These are phyloP conservation scores for Megaceryle maxima DNA, from an alignment of 2,113 vertebrate genomes.

Conservation along the genomic window DNA sequence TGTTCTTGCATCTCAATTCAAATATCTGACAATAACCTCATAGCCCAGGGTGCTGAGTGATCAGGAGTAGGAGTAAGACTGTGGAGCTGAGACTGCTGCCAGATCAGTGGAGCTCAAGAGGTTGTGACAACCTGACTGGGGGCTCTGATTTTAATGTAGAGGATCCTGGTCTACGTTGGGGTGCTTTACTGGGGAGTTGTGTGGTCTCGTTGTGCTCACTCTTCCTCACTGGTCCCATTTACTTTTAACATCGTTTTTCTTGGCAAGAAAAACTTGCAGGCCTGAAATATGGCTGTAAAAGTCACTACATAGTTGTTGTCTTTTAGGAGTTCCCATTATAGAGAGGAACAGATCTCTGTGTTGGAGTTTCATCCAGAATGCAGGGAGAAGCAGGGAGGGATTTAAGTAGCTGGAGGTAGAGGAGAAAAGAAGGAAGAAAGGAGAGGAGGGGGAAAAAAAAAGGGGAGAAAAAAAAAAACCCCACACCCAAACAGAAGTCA, in stretches of 20 bases:
- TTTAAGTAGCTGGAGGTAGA: background rate
- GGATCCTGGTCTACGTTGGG: background rate
- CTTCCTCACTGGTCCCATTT: background rate
- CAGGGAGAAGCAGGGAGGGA: background rate
- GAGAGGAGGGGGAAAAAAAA: background rate
- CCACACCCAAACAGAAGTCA: background rate
- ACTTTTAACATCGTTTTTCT: background rate
- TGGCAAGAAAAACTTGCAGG: background rate
- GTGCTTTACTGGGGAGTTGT: background rate
- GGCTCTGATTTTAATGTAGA: background rate
- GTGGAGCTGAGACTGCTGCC: background rate
- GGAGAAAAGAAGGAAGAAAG: background rate
- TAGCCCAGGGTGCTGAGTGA: background rate
- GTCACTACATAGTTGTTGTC: background rate
- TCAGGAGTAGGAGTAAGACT: background rate
- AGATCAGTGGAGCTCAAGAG: background rate
- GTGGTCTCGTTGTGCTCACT: background rate
- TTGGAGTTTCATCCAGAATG: background rate
- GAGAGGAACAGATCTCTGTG: background rate
- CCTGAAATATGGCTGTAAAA: slow-evolving; percentile 10
- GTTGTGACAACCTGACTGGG: background rate
- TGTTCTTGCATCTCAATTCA: slow-evolving; percentile 43
- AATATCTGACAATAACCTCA: slow-evolving; percentile 25
- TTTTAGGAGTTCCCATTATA: background rate
- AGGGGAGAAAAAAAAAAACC: background rate